Base-by-base conservation (phyloP, 2,797 vertebrate genomes). In the Melopsittacus undulatus region DNA sequence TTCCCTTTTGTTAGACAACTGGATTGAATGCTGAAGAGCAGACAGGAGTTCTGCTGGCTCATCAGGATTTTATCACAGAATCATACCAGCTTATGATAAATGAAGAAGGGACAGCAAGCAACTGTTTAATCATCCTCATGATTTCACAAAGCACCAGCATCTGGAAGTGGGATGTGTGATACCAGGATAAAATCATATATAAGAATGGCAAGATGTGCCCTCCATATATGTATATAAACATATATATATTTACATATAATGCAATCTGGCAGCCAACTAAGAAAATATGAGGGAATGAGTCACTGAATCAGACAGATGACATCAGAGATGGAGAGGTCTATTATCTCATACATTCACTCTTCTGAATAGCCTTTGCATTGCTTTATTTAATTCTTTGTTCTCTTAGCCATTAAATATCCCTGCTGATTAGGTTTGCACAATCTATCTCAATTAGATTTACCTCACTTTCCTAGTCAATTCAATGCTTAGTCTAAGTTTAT, bases 381-480 rank as follows among this genome's bases (percentile, higher is more conserved):
- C 89, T 94, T 95, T 95, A 96, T 94, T 96, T 92, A 97, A 96
- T 96, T 95, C 86, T 95, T 94, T 90, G 77, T 95, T 96, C 95
- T 87, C 64, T 94, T 91, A 93, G 90, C 90, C 88, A 91, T 94
- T 96, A 97, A 96, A 94, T 90, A 96, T 90, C 85, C 49, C 80
- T 82, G 83, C 73, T 95, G 91, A 96, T 95, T 95, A 96, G 90
- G 94, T 96, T 95, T 94, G 90, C 57, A 84, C 94, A 94, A 96
- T 94, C 92, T 96, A 94, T 95, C 95, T 95, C 95, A 94, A 97
- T 95, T 92, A 96, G 94, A 95, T 95, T 96, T 97, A 96, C 88
- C 90, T 94, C 95, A 89, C 91, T 97, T 94, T 96, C 77, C 75
- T 38, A 90, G 94, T 94, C 91, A 94, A 94, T 92, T 96, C 95